Evolutionary conservation across 2,113 vertebrate genomes (phyloP).

Genomic region (Theristicus caerulescens): DNA sequence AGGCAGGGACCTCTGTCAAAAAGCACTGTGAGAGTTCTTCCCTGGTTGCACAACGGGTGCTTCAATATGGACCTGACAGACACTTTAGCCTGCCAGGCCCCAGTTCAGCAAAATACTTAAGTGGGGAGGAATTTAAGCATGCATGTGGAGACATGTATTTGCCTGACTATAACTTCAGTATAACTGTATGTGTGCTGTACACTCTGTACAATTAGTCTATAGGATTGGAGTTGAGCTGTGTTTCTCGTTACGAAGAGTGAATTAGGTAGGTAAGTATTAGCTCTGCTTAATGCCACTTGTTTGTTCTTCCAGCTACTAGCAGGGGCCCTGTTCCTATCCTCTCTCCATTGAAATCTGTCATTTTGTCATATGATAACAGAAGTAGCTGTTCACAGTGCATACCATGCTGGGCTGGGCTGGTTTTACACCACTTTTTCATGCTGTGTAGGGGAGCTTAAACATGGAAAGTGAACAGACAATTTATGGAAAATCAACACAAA

Average conservation of each 20-base stretch:
- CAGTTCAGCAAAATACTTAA: neutral
- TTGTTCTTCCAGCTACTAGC: neutral
- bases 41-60: fast-evolving
- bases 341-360: neutral
- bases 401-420: neutral
- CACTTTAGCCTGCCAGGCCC: neutral
- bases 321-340: neutral
- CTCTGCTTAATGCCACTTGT: neutral
- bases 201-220: neutral
- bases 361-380: neutral
- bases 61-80: neutral
- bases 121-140: neutral
- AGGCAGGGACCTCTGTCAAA: neutral
- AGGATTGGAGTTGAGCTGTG: neutral
- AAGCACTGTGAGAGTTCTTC: neutral
- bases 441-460: neutral
- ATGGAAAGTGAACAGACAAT: neutral
- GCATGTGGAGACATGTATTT: neutral
- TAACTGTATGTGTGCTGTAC: neutral
- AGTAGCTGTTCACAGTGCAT: neutral
- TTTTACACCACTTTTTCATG: neutral
- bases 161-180: neutral
- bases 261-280: neutral
- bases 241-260: neutral
- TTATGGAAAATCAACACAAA: neutral